Percentiles rank a stretch among this genome's conserved stretches.
Evolutionary conservation across 2,113 vertebrate genomes (phyloP).

Genomic region (Nansenia antarctica): DNA sequence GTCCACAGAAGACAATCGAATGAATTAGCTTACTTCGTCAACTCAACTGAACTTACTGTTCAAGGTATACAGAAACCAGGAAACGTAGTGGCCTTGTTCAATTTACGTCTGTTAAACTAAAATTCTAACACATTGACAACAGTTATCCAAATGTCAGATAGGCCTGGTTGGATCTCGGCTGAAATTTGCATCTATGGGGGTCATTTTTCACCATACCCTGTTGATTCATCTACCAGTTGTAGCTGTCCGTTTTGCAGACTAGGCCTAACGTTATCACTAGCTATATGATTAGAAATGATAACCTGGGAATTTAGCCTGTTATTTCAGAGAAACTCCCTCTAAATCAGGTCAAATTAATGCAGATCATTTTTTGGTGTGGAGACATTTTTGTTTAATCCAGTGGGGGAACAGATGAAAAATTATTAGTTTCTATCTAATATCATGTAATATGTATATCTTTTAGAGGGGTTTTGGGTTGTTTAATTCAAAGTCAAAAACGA

Average conservation of each 20-base stretch:
- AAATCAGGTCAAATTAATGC: too few species aligned
- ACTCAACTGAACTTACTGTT: too few species aligned
- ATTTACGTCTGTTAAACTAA: too few species aligned
- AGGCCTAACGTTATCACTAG: neutral
- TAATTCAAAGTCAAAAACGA: too few species aligned
- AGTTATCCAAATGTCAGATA: neutral
- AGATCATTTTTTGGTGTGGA: neutral
- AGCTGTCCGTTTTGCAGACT: too few species aligned
- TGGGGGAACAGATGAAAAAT: too few species aligned
- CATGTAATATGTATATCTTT: too few species aligned
- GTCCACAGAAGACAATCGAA: neutral
- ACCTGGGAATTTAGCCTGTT: neutral
- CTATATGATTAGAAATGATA: neutral
- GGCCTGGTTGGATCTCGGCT: neutral
- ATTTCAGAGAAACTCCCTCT: neutral
- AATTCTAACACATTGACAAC: neutral
- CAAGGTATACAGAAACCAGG: neutral
- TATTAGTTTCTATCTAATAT: too few species aligned
- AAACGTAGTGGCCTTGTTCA: neutral
- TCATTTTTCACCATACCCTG: neutral
- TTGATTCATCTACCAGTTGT: too few species aligned
- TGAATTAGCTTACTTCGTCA: neutral
- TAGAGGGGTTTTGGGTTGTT: too few species aligned
- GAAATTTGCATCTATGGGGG: neutral
- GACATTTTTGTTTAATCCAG: neutral